These are phyloP conservation scores for Cebus imitator DNA, from an alignment of 2,113 vertebrate genomes.

Conservation along the genomic window DNA sequence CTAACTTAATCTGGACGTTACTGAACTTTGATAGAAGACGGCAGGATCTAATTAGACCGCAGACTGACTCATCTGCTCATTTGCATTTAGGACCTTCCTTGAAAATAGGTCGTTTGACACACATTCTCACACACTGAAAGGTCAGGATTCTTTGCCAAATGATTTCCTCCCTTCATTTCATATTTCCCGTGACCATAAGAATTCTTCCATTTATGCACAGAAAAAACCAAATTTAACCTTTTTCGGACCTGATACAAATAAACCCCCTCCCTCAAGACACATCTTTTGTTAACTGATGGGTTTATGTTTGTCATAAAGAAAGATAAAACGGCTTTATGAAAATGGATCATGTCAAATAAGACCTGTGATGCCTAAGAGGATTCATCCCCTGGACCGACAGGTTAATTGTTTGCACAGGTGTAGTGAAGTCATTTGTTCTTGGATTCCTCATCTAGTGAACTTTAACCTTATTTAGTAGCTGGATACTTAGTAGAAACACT, in stretches of 20 bases:
- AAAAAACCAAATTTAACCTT: neutral
- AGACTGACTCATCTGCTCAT: neutral
- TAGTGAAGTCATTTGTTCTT: conserved; percentile 6
- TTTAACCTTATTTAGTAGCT: neutral
- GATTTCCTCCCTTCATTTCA: neutral
- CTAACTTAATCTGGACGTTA: neutral
- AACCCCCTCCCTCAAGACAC: neutral
- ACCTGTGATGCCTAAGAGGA: neutral
- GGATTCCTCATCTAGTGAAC: neutral
- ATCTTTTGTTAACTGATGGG: neutral
- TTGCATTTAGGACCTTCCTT: neutral
- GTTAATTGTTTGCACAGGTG: neutral
- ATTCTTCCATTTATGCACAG: neutral
- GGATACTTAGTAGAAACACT: neutral
- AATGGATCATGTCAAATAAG: neutral
- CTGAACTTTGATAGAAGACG: neutral
- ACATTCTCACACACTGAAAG: neutral
- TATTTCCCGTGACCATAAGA: neutral
- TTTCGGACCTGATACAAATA: neutral
- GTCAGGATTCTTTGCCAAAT: neutral
- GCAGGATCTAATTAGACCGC: neutral
- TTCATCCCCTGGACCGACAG: neutral
- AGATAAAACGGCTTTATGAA: neutral
- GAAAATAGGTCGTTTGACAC: neutral
- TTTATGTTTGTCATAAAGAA: conserved; percentile 30